These are phyloP conservation scores for Pygocentrus nattereri DNA, from an alignment of 2,797 vertebrate species.

Conservation along the genomic window DNA sequence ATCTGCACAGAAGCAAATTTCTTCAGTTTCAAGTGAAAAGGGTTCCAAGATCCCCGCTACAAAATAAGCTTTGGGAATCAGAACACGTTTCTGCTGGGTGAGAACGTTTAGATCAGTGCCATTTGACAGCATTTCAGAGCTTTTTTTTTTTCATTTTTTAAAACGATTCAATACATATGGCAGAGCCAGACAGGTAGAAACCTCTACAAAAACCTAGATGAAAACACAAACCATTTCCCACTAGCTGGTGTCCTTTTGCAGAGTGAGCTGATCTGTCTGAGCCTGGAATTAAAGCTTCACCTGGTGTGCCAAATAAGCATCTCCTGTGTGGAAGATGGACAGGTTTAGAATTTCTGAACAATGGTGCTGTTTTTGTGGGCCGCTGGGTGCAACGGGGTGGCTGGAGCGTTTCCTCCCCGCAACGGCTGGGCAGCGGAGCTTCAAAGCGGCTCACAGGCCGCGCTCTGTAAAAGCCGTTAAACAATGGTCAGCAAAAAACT, in stretches of 20 bases:
- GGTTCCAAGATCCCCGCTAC: background rate
- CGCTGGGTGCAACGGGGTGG: background rate
- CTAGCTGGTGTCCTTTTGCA: slow-evolving; percentile 51
- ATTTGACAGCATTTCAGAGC: slow-evolving; percentile 33
- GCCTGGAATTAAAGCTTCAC: slow-evolving; percentile 63
- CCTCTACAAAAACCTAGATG: background rate
- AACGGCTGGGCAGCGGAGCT: slow-evolving; percentile 10
- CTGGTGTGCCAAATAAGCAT: slow-evolving; percentile 66
- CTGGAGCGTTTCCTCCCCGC: slow-evolving; percentile 16
- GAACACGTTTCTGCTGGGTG: slow-evolving; percentile 16
- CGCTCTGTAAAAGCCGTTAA: slow-evolving; percentile 38
- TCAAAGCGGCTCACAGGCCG: slow-evolving; percentile 38
- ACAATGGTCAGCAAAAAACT: slow-evolving; percentile 50
- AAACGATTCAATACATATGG: background rate
- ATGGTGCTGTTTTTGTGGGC: slow-evolving; percentile 64
- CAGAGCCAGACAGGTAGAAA: background rate
- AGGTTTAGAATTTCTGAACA: slow-evolving; percentile 65
- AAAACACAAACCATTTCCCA: background rate
- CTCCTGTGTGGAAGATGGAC: slow-evolving; percentile 60
- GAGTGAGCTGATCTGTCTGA: slow-evolving; percentile 40
- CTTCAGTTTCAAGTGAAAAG: background rate
- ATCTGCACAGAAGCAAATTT: slow-evolving; percentile 11
- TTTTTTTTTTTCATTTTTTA: background rate
- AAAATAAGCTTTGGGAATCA: slow-evolving; percentile 3
- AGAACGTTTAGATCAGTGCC: background rate